phyloP scores from a whole-genome alignment of 2,888 invertebrate genomes.

The Agriopis leucophaearia region DNA sequence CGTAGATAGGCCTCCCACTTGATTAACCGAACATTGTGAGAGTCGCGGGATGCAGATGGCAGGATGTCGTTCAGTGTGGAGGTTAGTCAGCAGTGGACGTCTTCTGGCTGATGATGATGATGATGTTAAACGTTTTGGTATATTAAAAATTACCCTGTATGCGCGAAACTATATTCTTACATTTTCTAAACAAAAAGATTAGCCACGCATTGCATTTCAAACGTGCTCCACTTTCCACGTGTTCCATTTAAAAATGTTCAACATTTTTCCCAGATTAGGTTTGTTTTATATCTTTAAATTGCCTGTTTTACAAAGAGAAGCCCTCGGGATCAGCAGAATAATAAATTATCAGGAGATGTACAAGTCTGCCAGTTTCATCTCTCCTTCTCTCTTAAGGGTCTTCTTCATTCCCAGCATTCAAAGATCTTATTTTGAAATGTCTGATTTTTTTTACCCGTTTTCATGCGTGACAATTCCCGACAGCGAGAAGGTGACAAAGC shows the following conservation, averaged over 20 bases:
- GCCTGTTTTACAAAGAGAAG: slow-evolving; percentile 45
- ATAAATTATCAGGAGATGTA: slow-evolving; percentile 46
- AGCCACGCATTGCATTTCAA: neutral
- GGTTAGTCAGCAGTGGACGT: too few relatives aligned
- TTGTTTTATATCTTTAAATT: slow-evolving; percentile 40
- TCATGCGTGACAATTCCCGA: too few relatives aligned
- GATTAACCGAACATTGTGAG: too few relatives aligned
- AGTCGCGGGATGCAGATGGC: too few relatives aligned
- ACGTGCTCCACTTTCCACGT: slow-evolving; percentile 21
- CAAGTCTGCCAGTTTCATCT: slow-evolving; percentile 12
- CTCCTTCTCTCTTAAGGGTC: neutral
- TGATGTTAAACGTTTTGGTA: too few relatives aligned
- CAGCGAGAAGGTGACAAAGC: too few relatives aligned
- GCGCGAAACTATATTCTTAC: neutral
- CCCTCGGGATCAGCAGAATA: slow-evolving; percentile 43
- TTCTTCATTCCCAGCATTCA: neutral
- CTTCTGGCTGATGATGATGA: too few relatives aligned
- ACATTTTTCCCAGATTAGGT: slow-evolving; percentile 33
- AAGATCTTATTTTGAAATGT: neutral
- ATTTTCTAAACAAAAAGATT: neutral
- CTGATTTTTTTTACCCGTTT: neutral
- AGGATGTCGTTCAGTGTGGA: too few relatives aligned
- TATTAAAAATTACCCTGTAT: too few relatives aligned
- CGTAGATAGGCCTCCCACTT: too few relatives aligned
- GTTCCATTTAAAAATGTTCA: slow-evolving; percentile 22